Evolutionary conservation across 1,140 invertebrate genomes (phyloP), one percentile per base, ranked within the genome.

Genomic region (Ctenoplectra terminalis): DNA sequence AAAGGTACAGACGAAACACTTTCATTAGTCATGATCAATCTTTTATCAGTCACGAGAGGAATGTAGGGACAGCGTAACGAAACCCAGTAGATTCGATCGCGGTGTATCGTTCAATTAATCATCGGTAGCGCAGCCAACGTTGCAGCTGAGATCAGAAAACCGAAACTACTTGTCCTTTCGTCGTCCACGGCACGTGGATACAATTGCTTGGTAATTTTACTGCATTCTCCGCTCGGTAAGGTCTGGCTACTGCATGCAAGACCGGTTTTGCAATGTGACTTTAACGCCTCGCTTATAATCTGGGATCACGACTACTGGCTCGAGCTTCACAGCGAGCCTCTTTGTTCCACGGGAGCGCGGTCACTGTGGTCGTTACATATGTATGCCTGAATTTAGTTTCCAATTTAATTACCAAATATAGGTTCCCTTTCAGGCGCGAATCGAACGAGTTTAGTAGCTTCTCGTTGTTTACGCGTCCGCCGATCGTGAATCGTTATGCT

Each of bases 221-320:
- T 79, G 52, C 66, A 75, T 75, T 80, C 73, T 48, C 46, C n/a
- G 52, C 13, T 70, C n/a, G 52, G 60, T 64, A 50, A 74, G 56
- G 76, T 56, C 71, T 63, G 66, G 64, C 71, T 66, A 50, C 67
- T 26, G 75, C 46, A 40, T 70, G 50, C 64, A 73, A 63, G 85
- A 87, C 84, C 81, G 76, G 81, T 86, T 83, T 69, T 61, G 50
- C 61, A 82, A 83, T 86, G 81, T 87, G 81, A 86, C 76, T 87
- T 84, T 75, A 87, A 87, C 81, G 74, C 81, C 71, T 75, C 84
- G 76, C 54, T 86, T 66, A 75, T 87, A 86, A 87, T 85, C 75
- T 58, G 71, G 60, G 66, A 72, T 84, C 78, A 58, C 34, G 60
- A 79, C 84, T 86, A 86, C 84, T 67, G 85, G 56, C 48, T 63